A percentile compares a stretch with the other conserved stretches of the same genome.
Conservation (phyloP, 1,140 invertebrate species). For the Dryas iulia region DNA sequence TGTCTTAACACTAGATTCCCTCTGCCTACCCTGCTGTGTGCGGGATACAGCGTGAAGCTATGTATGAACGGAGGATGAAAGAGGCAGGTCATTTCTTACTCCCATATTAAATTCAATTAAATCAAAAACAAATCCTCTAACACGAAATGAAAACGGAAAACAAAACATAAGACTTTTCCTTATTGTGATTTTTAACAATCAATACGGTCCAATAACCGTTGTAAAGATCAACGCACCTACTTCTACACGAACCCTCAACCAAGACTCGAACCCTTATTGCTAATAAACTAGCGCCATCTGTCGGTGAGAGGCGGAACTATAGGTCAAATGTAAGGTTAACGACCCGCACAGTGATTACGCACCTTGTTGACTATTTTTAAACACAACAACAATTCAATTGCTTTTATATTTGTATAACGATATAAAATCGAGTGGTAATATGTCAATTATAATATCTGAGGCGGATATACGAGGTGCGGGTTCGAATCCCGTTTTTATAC, state of each 20-base stretch:
- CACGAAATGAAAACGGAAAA: neutral
- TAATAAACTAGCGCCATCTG: constrained; percentile 47
- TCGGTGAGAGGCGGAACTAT: constrained; percentile 48
- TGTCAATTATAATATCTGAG: neutral
- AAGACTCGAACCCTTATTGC: constrained; percentile 26
- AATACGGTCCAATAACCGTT: constrained; percentile 46
- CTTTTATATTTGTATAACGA: constrained; percentile 25
- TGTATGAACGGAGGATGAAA: too few relatives aligned
- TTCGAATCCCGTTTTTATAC: too few relatives aligned
- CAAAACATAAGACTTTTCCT: neutral
- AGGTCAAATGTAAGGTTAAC: constrained; percentile 53
- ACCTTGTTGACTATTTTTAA: constrained; percentile 44
- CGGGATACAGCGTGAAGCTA: too few relatives aligned
- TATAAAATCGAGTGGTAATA: constrained; percentile 9
- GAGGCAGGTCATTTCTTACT: too few relatives aligned
- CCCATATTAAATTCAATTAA: neutral
- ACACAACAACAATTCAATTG: constrained; percentile 26
- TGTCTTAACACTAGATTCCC: too few relatives aligned
- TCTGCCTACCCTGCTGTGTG: too few relatives aligned
- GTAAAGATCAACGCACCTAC: constrained; percentile 43
- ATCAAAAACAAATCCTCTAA: neutral
- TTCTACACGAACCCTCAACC: constrained; percentile 8
- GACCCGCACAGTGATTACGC: constrained; percentile 39
- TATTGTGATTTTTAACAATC: constrained; percentile 38
- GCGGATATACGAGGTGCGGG: too few relatives aligned